Base-by-base conservation (phyloP, 2,888 invertebrate species). In the Colletes collaris region DNA sequence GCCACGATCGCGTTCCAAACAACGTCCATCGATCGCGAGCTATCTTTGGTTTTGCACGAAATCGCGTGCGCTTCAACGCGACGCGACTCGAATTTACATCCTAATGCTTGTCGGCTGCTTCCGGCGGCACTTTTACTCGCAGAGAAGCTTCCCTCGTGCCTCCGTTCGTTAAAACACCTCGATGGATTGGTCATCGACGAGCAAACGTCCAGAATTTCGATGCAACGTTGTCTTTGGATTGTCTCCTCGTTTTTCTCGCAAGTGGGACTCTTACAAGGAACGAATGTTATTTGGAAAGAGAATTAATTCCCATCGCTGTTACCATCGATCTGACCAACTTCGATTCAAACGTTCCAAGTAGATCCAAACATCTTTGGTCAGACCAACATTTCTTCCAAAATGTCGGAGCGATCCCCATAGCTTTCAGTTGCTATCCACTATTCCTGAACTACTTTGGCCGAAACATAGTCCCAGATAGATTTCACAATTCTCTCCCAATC, bases 41-140 rank as follows among this genome's bases (percentile, higher is more conserved):
- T 59, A 76, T 85, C 86, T 85, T 84, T 84, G 79, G 86, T 82
- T 73, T 82, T 40, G 16, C 46, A 52, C 56, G 50, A 56, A 44
- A 46, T 64, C 70, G 64, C 70, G 60, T 27, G 27, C 56, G 37
- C 72, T 46, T 46, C 44, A 8, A 0, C 40, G 40, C 40, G 5
- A 40, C 40, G 40, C 44, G 44, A 46, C 10, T 46, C 44, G 44
- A 8, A 8, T 8, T 8, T 46, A 46, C 10, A 35, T 3, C 7
- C 50, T 11, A 7, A 10, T 27, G 27, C 11, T 5, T 0, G 3
- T 27, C 13, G 40, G 19, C 10, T 64, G 53, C 40, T 13, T 35
- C 40, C 8, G 40, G 3, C n/a, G 56, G 63, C 35, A 49, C 52
- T 58, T 71, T 62, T 27, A 27, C 3, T 40, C 40, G 1, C n/a